These are phyloP conservation scores for Drosophila saltans DNA, from an alignment of 1,140 invertebrate genomes.

Conservation along the genomic window DNA sequence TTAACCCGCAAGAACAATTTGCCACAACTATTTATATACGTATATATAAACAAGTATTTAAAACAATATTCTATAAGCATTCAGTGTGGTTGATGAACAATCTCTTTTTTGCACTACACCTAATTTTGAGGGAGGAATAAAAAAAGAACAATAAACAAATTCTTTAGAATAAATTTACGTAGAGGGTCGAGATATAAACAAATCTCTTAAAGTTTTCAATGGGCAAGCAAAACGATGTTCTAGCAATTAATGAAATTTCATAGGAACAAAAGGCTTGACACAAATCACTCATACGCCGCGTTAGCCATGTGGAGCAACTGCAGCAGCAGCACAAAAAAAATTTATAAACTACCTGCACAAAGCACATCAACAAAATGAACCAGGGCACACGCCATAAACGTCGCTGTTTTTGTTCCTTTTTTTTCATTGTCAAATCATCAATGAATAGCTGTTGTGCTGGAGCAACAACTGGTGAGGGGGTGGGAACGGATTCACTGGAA, in stretches of 20 bases:
- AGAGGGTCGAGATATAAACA: background rate
- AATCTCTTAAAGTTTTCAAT: background rate
- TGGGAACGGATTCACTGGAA: constrained; percentile 3
- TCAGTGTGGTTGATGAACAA: background rate
- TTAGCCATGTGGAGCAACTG: constrained; percentile 13
- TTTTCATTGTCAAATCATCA: constrained; percentile 59
- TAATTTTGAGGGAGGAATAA: background rate
- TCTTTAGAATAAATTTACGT: background rate
- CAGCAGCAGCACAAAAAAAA: constrained; percentile 10
- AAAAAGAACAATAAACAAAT: background rate
- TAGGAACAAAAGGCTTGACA: constrained; percentile 34
- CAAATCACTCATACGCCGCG: constrained; percentile 51
- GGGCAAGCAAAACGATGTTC: background rate
- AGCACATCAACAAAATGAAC: constrained; percentile 70
- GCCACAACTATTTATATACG: background rate
- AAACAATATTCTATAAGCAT: background rate
- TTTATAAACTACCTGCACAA: constrained; percentile 60
- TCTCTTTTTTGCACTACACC: background rate
- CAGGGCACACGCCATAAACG: constrained; percentile 67
- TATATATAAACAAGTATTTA: background rate
- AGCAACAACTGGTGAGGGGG: constrained; percentile 23
- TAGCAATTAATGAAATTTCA: constrained; percentile 7
- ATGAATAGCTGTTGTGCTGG: constrained; percentile 64
- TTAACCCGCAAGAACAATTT: background rate
- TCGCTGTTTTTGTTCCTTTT: constrained; percentile 21